Evolutionary conservation across 1,140 invertebrate species (phyloP).

Genomic region (Cryptotermes secundus): DNA sequence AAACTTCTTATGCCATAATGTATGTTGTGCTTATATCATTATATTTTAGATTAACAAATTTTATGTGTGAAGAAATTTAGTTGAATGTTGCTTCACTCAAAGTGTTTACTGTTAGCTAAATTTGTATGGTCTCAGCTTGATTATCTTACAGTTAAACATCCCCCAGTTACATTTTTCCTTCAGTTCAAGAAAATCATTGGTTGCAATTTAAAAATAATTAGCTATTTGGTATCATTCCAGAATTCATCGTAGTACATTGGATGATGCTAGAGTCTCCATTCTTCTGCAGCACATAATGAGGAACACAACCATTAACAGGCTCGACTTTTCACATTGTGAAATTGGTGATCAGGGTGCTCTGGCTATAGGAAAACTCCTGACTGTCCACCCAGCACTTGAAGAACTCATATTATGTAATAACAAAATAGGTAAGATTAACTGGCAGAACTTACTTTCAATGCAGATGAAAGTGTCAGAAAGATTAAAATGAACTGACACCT

Average conservation of each 20-base stretch:
- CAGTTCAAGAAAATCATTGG: too few relatives aligned
- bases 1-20: too few relatives aligned
- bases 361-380: constrained; percentile 45
- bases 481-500: too few relatives aligned
- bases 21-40: too few relatives aligned
- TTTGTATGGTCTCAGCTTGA: too few relatives aligned
- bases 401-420: constrained; percentile 45
- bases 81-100: too few relatives aligned
- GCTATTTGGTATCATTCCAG: not conserved
- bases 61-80: too few relatives aligned
- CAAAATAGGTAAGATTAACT: constrained; percentile 42
- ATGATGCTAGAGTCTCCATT: constrained; percentile 43
- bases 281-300: constrained; percentile 44
- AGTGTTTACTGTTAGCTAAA: too few relatives aligned
- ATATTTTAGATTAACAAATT: too few relatives aligned
- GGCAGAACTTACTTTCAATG: not conserved
- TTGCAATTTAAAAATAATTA: too few relatives aligned
- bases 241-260: constrained; percentile 45
- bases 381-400: constrained; percentile 39
- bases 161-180: too few relatives aligned
- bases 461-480: not conserved
- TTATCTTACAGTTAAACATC: too few relatives aligned
- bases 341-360: constrained; percentile 44
- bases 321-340: constrained; percentile 50
- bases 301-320: constrained; percentile 42